Base-by-base conservation (phyloP, 1,140 invertebrate species). In the Pogonomyrmex barbatus region DNA sequence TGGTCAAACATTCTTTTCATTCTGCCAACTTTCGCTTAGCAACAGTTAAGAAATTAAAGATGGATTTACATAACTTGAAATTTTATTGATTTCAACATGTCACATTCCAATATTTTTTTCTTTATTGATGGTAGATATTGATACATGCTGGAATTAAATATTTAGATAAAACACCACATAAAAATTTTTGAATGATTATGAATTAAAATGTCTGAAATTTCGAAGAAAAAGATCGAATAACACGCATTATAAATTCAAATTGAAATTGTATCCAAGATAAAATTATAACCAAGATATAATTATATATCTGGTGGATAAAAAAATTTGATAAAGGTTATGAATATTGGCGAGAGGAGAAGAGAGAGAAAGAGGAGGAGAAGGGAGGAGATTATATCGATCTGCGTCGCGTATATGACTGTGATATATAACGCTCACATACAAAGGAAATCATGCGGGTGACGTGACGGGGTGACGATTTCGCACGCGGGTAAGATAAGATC, bases 401-500 rank as follows among this genome's bases (percentile, higher is more conserved):
- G 36, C 52, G n/a, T 24, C 54, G 10, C 12, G 12, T 30, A 75
- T 33, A 30, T 30, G 17, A 52, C 24, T 2, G 30, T 4, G 39
- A 17, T 5, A 50, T 24, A 58, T 42, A 6, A 76, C n/a, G 4
- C 9, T 6, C 56, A 33, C 14, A 24, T 17, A 45, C 24, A 54
- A 36, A 47, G 39, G 9, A 76, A 56, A 76, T 76, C 10, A 39
- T 8, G 14, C 30, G 9, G 39, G 10, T n/a, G 24, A 70, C 67
- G 45, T 67, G 52, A 10, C 73, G 39, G n/a, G 6, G n/a, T 42
- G 58, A 78, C 17, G 42, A 78, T 65, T 79, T 79, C 12, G 60
- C 47, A 14, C 63, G 47, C 60, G n/a, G 36, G 5, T 4, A 36
- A n/a, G 52, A 58, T 82, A 82, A 60, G 36, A 47, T 60, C 39